Base-by-base conservation (phyloP, 2,888 invertebrate species). In the Drosophila tripunctata region DNA sequence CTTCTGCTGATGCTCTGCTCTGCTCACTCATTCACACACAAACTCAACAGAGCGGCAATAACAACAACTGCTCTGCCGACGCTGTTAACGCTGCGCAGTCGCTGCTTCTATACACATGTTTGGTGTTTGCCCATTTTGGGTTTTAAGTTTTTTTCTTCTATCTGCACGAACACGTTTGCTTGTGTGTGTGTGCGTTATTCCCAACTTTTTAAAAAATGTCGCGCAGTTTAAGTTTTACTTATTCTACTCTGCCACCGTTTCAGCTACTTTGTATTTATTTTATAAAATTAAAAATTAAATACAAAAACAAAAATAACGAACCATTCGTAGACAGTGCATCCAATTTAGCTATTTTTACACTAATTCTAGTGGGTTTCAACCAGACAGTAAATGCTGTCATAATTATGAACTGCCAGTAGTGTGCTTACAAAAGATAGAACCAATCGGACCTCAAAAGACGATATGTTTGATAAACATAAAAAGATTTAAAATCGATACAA, bases 21-120 rank as follows among this genome's bases (percentile, higher is more conserved):
- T n/a, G 54, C 51, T 57, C 54, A 51, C 58, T 48, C 27, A 57
- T 24, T 56, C 47, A 61, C 30, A 33, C 27, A 38, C 24, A 31
- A 17, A 12, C 33, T 47, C 65, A 65, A 72, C 65, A 70, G 65
- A 72, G 56, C 70, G 65, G 71, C 75, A 73, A 70, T 70, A 73
- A 75, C 71, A 73, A 73, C 70, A 73, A 75, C 43, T 51, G 10
- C 41, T 43, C 75, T 50, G 75, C 21, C 51, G 43, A 56, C 74
- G 68, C n/a, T n/a, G n/a, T 43, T 65, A 51, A 45, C 56, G 50
- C 66, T 70, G 77, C 75, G 72, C 68, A 56, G 64, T 43, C 64
- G 66, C 76, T 57, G 56, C 78, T 64, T n/a, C n/a, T n/a, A n/a
- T n/a, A 77, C 81, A 84, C 85, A 82, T 85, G 82, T 82, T 87